phyloP scores from a whole-genome alignment of 2,113 vertebrate genomes.

The Alectura lathami region DNA sequence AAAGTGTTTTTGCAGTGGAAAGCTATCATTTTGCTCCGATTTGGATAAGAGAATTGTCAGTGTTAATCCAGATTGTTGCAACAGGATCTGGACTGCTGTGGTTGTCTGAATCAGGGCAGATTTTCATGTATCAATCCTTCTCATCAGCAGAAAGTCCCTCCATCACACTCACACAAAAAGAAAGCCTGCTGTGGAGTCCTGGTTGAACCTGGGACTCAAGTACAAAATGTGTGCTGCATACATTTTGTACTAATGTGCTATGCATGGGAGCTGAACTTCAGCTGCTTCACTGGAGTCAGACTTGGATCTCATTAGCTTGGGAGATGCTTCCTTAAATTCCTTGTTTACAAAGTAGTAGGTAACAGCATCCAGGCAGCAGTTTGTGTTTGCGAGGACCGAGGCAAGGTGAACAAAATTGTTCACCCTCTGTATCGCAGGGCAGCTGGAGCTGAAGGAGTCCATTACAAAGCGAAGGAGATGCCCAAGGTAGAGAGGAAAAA shows the following conservation, averaged over 20 bases:
- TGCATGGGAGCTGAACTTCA: neutral
- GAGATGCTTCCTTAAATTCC: constrained; percentile 60
- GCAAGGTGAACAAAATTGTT: constrained; percentile 30
- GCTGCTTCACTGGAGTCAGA: neutral
- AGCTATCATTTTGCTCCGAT: neutral
- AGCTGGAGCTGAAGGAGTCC: neutral
- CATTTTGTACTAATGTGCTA: neutral
- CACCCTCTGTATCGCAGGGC: neutral
- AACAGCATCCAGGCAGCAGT: constrained; percentile 72
- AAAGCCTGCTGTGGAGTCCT: neutral
- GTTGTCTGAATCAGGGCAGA: neutral
- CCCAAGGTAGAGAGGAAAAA: constrained; percentile 57
- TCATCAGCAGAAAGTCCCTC: neutral
- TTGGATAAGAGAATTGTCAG: neutral
- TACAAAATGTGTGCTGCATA: accelerated
- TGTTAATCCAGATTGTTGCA: neutral
- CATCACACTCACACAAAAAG: neutral
- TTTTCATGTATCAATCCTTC: neutral
- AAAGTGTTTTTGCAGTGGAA: neutral
- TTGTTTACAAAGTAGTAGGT: constrained; percentile 71
- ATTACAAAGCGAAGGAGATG: constrained; percentile 46
- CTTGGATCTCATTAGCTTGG: neutral
- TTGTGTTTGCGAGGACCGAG: constrained; percentile 48
- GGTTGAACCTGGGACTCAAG: neutral
- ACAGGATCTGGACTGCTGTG: neutral